Evolutionary conservation across 1,140 invertebrate genomes (phyloP).

Genomic region (Contarinia nasturtii): DNA sequence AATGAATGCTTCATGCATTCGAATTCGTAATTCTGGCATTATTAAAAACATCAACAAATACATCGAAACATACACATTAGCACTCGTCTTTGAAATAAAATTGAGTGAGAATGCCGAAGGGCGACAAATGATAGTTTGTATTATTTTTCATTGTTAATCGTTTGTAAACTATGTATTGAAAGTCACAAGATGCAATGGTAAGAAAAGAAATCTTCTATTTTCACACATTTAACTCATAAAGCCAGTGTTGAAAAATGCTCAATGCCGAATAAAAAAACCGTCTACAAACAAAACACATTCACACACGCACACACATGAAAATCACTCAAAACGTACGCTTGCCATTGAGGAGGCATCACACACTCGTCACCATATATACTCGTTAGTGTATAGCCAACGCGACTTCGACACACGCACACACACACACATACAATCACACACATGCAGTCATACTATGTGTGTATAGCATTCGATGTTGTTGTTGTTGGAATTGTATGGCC

Average conservation of each 20-base stretch:
- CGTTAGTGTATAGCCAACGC: conserved; percentile 1
- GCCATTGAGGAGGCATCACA: not conserved
- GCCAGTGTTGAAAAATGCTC: not conserved
- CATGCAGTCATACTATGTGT: no score
- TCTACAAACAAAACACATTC: no score
- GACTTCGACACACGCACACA: no score
- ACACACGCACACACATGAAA: no score
- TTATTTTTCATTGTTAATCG: no score
- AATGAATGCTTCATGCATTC: not conserved
- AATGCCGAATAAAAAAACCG: no score
- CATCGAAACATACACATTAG: not conserved
- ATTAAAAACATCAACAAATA: not conserved
- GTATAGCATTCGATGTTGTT: not conserved
- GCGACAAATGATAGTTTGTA: no score
- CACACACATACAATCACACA: no score
- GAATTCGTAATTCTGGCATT: not conserved
- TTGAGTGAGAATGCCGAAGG: no score
- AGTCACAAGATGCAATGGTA: no score
- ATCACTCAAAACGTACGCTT: not conserved
- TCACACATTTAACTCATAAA: not conserved
- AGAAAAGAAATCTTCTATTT: no score
- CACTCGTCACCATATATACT: not conserved
- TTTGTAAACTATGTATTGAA: no score
- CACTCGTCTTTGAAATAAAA: not conserved
- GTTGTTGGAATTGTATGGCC: conserved; percentile 5